Conservation (phyloP, 2,113 vertebrate genomes). For the Dipodomys stephensi region DNA sequence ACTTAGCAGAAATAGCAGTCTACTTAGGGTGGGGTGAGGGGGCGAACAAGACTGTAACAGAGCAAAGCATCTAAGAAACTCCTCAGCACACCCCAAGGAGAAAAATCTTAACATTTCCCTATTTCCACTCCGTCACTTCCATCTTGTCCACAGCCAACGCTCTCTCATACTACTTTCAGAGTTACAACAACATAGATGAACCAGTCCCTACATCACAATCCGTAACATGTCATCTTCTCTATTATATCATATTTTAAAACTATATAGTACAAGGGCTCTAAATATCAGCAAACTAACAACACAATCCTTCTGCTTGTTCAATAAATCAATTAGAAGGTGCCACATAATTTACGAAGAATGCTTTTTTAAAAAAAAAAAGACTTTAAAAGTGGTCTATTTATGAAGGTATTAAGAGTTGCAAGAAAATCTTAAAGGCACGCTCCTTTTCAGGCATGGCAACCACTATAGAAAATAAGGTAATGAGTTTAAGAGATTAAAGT, state of each 20-base stretch:
- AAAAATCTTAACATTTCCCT: conserved; percentile 50
- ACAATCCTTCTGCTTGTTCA: background rate
- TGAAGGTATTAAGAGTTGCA: background rate
- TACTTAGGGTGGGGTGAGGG: background rate
- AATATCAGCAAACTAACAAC: background rate
- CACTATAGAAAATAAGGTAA: conserved; percentile 77
- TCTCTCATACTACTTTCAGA: background rate
- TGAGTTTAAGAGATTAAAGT: conserved; percentile 70
- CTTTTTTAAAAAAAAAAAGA: background rate
- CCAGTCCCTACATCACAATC: background rate
- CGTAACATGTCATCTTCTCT: background rate
- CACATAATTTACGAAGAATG: background rate
- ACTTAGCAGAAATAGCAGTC: conserved; percentile 76
- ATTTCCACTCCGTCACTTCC: background rate
- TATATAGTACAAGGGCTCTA: background rate
- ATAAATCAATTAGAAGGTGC: background rate
- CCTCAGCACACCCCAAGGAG: conserved; percentile 44
- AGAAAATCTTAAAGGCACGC: background rate
- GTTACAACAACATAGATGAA: background rate
- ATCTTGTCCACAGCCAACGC: background rate
- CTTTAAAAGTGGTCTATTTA: background rate
- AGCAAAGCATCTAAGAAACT: conserved; percentile 59
- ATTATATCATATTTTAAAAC: background rate
- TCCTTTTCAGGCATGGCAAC: conserved; percentile 38
- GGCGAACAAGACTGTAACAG: conserved; percentile 71